phyloP scores from a whole-genome alignment of 2,797 vertebrate species.

The Sparidentex hasta region DNA sequence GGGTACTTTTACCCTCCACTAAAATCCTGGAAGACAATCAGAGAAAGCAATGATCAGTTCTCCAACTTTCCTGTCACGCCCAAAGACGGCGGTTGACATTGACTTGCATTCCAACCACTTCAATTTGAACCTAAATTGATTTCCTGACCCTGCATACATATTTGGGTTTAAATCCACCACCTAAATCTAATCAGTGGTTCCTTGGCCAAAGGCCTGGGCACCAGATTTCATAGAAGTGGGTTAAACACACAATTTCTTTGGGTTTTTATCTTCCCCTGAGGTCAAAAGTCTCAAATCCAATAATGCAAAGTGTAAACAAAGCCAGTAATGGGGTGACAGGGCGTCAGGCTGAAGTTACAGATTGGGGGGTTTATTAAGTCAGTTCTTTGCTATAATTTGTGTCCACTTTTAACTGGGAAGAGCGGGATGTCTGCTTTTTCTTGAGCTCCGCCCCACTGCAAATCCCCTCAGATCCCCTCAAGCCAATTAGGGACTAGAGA shows the following conservation, averaged over 20 bases:
- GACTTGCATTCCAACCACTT: slow-evolving; percentile 11
- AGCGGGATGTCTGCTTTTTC: slow-evolving; percentile 8
- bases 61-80: not conserved
- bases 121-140: slow-evolving; percentile 22
- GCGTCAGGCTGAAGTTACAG: slow-evolving; percentile 20
- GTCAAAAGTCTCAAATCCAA: slow-evolving; percentile 53
- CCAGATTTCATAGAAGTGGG: slow-evolving; percentile 15
- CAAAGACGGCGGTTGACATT: slow-evolving; percentile 12
- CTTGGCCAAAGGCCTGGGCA: slow-evolving; percentile 14
- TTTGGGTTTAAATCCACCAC: slow-evolving; percentile 27
- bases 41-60: not conserved
- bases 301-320: slow-evolving; percentile 55
- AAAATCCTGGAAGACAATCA: not conserved
- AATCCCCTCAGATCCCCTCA: slow-evolving; percentile 68
- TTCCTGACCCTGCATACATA: slow-evolving; percentile 17
- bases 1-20: not conserved
- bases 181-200: slow-evolving; percentile 33
- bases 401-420: slow-evolving; percentile 15
- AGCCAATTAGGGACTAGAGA: slow-evolving; percentile 68
- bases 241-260: slow-evolving; percentile 32
- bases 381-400: slow-evolving; percentile 32
- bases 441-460: slow-evolving; percentile 49
- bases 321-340: slow-evolving; percentile 34
- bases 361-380: slow-evolving; percentile 52
- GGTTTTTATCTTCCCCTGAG: slow-evolving; percentile 20